Base-by-base conservation (phyloP, 2,888 invertebrate species). In the Hydraecia micacea region DNA sequence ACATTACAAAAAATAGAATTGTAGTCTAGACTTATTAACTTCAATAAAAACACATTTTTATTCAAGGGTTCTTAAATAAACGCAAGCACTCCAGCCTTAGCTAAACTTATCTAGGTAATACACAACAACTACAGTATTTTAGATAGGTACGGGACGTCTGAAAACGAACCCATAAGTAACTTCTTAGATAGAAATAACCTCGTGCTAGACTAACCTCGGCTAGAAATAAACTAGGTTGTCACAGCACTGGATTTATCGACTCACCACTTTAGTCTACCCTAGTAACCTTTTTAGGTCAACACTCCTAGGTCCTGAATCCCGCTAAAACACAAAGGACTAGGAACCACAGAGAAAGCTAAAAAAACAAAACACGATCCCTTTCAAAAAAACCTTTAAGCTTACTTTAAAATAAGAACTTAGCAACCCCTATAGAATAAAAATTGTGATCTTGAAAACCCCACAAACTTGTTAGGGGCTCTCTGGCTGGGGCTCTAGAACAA, bases 391-490 rank as follows among this genome's bases (percentile, higher is more conserved):
- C 49, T 39, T 21, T 75, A 79, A 75, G 75, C 77, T 73, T 76
- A 84, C 68, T 77, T 80, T 80, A 75, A 87, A 85, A 82, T 62
- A n/a, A 73, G 73, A 73, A 75, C 76, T 80, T 75, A 78, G 80
- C 75, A 79, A 75, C 81, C 80, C 79, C 73, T 88, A 75, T 79
- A 83, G 81, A 89, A 88, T 79, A 80, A 81, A 85, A 89, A 88
- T 86, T 86, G 83, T 87, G 87, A 82, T 86, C 88, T 88, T 84
- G 80, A 88, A 88, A 92, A 91, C 90, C 91, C 91, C 93, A 93
- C 92, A 93, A 94, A 94, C 93, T 92, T 91, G 91, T 92, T 91
- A 92, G 93, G 91, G 87, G 80, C 80, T 91, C 91, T 92, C 91
- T 87, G 89, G 90, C 85, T 86, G 92, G 92, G 92, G 91, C 13